phyloP scores from a whole-genome alignment of 2,888 invertebrate genomes.

The Apamea crenata region DNA sequence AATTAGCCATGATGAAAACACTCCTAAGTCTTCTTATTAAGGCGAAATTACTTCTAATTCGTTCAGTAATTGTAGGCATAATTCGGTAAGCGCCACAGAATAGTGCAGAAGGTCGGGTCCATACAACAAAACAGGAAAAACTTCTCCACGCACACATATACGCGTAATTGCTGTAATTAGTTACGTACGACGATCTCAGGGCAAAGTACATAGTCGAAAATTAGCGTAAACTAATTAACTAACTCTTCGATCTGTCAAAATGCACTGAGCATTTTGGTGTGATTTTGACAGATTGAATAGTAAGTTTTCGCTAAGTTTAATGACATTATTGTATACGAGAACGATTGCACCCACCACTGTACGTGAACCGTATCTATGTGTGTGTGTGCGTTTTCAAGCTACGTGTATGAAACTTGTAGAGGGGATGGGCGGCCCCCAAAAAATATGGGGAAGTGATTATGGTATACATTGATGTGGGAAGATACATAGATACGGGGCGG shows the following conservation, averaged over 20 bases:
- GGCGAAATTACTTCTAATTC: conserved; percentile 48
- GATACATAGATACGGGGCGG: background rate
- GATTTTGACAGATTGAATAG: background rate
- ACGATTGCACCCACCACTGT: background rate
- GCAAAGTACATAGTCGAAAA: background rate
- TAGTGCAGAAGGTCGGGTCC: conserved; percentile 22
- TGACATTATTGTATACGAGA: background rate
- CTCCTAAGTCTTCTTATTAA: conserved; percentile 40
- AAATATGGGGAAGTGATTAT: background rate
- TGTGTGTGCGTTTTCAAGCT: background rate
- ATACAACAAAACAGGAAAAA: background rate
- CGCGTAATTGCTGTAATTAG: background rate
- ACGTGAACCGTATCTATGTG: background rate
- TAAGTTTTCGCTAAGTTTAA: background rate
- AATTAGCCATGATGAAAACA: conserved; percentile 39
- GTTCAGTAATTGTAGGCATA: conserved; percentile 47
- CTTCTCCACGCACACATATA: background rate
- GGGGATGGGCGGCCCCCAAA: background rate
- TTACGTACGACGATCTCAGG: background rate
- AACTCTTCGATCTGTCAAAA: background rate
- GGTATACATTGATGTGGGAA: background rate
- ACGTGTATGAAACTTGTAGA: background rate
- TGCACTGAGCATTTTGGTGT: background rate
- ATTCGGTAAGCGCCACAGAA: conserved; percentile 3
- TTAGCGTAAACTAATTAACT: background rate